A percentile compares a stretch with the other conserved stretches of the same genome.
These are phyloP conservation scores for Myotis pilosus DNA, from an alignment of 2,797 vertebrate genomes.

Conservation along the genomic window DNA sequence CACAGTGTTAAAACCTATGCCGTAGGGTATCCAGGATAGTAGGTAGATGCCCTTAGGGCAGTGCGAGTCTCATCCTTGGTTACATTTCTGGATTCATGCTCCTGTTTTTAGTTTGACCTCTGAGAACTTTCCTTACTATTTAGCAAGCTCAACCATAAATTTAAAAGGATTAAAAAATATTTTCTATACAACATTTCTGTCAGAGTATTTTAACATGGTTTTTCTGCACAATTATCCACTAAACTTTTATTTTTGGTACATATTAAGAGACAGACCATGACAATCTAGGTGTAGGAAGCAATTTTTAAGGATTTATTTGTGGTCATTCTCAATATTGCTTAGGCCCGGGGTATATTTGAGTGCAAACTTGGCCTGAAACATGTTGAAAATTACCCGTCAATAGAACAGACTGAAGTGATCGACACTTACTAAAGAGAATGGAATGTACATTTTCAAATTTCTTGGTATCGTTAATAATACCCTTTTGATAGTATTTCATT, in stretches of 20 bases:
- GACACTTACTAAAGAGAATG: conserved; percentile 32
- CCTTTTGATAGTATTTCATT: conserved; percentile 53
- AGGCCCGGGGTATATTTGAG: neutral
- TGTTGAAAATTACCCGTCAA: conserved; percentile 41
- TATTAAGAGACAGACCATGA: neutral
- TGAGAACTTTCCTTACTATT: neutral
- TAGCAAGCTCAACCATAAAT: conserved; percentile 7
- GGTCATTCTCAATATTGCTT: neutral
- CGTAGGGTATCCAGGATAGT: neutral
- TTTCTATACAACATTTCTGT: conserved; percentile 20
- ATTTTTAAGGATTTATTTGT: conserved; percentile 36
- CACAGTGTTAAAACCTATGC: neutral
- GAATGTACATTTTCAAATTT: conserved; percentile 47
- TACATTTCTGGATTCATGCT: neutral
- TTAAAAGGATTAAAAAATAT: conserved; percentile 38
- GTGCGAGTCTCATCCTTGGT: neutral
- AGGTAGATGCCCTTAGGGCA: neutral
- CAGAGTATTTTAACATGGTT: conserved; percentile 14
- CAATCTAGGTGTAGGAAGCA: neutral
- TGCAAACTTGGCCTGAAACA: conserved; percentile 15
- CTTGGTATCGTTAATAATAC: conserved; percentile 14
- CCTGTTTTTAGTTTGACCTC: conserved; percentile 16
- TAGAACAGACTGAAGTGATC: conserved; percentile 20
- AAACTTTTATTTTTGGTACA: conserved; percentile 30
- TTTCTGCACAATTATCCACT: conserved; percentile 10